Evolutionary conservation across 2,888 invertebrate species (phyloP).

Genomic region (Aspidiotus rigidus): DNA sequence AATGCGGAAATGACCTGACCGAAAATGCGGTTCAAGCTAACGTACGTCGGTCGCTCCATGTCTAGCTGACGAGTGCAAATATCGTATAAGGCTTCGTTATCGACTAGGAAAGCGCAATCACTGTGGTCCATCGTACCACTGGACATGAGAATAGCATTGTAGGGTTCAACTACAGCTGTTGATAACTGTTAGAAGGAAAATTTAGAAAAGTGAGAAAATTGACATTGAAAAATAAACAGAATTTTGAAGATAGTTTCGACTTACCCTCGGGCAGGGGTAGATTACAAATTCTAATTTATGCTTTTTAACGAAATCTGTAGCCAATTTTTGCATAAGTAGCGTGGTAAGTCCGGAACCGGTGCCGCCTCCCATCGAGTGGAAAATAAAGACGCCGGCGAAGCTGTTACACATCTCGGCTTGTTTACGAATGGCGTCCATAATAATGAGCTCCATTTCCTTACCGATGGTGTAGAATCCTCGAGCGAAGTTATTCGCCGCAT

Average conservation of each 20-base stretch:
- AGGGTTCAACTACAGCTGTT: constrained; percentile 22
- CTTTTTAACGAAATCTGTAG: constrained; percentile 23
- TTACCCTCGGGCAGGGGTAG: constrained; percentile 16
- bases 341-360: constrained; percentile 23
- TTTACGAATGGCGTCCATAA: constrained; percentile 44
- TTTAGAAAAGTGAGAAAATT: background rate
- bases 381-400: constrained; percentile 20
- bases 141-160: constrained; percentile 24
- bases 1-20: constrained; percentile 26
- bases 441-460: constrained; percentile 51
- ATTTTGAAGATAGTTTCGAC: background rate
- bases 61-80: constrained; percentile 26
- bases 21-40: constrained; percentile 25
- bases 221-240: background rate
- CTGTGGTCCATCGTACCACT: constrained; percentile 28
- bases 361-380: constrained; percentile 26
- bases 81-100: constrained; percentile 30
- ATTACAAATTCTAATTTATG: constrained; percentile 26
- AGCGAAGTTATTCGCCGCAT: constrained; percentile 60
- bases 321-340: constrained; percentile 14
- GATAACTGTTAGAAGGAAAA: constrained; percentile 11
- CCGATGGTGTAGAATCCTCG: constrained; percentile 59
- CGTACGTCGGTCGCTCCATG: constrained; percentile 29
- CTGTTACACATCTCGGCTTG: constrained; percentile 16
- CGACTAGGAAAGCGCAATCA: constrained; percentile 27